Base-by-base conservation (phyloP, 2,888 invertebrate species). In the Azorinus chamasolen region DNA sequence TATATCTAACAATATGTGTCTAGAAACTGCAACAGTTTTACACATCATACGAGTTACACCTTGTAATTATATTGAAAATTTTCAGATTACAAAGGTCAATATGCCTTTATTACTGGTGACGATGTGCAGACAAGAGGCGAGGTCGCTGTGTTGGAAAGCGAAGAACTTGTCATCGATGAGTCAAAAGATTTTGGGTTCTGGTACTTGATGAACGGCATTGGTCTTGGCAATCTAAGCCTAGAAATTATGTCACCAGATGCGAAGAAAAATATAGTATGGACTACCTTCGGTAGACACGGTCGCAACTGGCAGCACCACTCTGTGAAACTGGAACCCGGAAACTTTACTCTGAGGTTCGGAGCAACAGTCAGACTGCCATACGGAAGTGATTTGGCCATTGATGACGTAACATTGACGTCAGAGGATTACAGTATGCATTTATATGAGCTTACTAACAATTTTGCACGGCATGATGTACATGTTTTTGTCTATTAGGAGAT, bases 191-290 rank as follows among this genome's bases (percentile, higher is more conserved):
- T 79, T 14, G 58, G 70, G 1, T 83, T 83, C 39, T 83, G 82
- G 82, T 74, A 74, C 43, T 62, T 27, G 14, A 83, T 83, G 82
- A 79, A 79, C 32, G 82, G 82, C 12, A 61, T 65, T 32, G 79
- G 79, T 5, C 74, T 68, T 3, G 82, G 82, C 3, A 54, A 27
- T 10, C 59, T 79, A 1, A 43, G 55, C 4, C 16, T 79, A 45
- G 24, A 27, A 2, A 14, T 57, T 16, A 0, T 57, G 8, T 51
- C 25, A 14, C 25, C 27, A 5, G 32, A 25, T n/a, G 53, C 39
- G 5, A 69, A 69, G 22, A 20, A 20, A 14, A 50, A 39, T 6
- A 25, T 16, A 0, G 14, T 78, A 51, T 78, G 72, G 78, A 32
- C 45, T 20, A 54, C 43, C 39, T 20, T 24, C 14, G 78, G 78